Conservation (phyloP, 2,888 invertebrate genomes). For the Caenorhabditis zanzibari region DNA sequence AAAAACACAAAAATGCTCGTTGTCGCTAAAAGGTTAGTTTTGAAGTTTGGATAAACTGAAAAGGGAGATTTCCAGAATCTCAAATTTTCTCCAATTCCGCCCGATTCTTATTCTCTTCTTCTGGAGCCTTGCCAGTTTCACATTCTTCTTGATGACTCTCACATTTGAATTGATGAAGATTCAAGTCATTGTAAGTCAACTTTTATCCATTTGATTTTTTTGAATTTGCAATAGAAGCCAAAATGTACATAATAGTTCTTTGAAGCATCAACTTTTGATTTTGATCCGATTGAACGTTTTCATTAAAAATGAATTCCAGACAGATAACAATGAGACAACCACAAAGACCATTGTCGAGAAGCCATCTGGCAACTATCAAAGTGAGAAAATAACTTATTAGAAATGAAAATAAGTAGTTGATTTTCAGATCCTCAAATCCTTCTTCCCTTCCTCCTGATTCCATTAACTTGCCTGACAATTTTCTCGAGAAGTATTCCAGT, state of each 20-base stretch:
- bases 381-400: not conserved
- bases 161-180: slow-evolving; percentile 37
- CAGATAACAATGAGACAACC: slow-evolving; percentile 18
- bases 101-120: slow-evolving; percentile 49
- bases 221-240: not conserved
- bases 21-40: slow-evolving; percentile 43
- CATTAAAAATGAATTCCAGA: slow-evolving; percentile 2
- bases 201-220: too few relatives aligned
- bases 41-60: not conserved
- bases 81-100: slow-evolving; percentile 55
- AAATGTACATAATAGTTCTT: too few relatives aligned
- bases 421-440: slow-evolving; percentile 50
- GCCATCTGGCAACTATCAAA: slow-evolving; percentile 12
- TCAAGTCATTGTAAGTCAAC: slow-evolving; percentile 32
- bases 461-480: slow-evolving; percentile 44
- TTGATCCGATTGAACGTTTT: not conserved
- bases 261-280: too few relatives aligned
- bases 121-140: slow-evolving; percentile 47
- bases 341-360: not conserved
- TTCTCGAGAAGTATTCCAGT: slow-evolving; percentile 63
- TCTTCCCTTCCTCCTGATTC: slow-evolving; percentile 48
- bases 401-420: not conserved
- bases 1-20: slow-evolving; percentile 37
- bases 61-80: slow-evolving; percentile 35
- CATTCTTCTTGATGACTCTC: slow-evolving; percentile 45